phyloP scores from a whole-genome alignment of 2,888 invertebrate species.

The Leptopterna dolabrata region DNA sequence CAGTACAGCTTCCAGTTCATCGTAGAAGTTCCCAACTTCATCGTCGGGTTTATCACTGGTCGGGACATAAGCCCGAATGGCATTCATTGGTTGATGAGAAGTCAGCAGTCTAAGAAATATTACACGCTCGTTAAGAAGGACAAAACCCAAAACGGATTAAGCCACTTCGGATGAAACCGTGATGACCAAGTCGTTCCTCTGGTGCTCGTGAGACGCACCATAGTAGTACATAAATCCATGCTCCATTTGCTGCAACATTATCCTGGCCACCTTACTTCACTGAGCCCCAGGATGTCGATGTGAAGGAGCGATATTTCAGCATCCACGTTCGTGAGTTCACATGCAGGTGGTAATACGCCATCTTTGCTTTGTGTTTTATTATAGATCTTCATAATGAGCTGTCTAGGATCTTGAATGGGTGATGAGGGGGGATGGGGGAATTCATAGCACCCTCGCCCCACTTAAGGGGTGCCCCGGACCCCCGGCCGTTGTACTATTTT shows the following conservation, averaged over 20 bases:
- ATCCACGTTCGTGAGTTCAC: neutral
- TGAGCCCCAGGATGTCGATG: neutral
- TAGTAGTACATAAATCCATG: neutral
- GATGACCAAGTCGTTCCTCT: neutral
- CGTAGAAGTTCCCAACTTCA: slow-evolving; percentile 7
- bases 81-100: neutral
- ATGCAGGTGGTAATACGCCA: neutral
- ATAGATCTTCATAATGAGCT: too few species aligned
- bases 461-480: too few species aligned
- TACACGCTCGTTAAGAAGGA: neutral
- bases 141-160: neutral
- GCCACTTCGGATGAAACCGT: neutral
- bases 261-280: slow-evolving; percentile 8
- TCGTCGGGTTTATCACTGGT: neutral
- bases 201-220: neutral
- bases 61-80: neutral
- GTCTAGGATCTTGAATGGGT: neutral
- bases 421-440: neutral
- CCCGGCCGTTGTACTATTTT: too few species aligned
- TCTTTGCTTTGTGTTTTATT: neutral
- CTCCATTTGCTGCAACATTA: neutral
- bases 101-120: neutral
- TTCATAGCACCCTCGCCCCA: slow-evolving; percentile 6
- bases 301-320: neutral
- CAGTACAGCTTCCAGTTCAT: neutral